phyloP scores from a whole-genome alignment of 2,113 vertebrate species.

The Toxostoma redivivum region DNA sequence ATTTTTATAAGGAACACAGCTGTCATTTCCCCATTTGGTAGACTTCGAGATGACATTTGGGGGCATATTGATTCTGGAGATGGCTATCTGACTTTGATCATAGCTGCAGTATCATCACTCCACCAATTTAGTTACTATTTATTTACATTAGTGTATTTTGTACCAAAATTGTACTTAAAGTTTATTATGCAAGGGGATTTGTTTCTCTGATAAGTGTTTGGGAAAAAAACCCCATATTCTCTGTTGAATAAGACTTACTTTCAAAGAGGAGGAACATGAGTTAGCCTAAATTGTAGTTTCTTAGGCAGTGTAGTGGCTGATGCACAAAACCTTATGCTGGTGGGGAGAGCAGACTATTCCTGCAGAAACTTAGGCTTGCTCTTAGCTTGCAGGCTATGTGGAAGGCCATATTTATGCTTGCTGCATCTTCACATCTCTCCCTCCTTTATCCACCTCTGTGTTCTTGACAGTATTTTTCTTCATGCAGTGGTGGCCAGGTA shows the following conservation, averaged over 20 bases:
- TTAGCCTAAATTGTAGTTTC: not conserved
- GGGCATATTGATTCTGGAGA: not conserved
- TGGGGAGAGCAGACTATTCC: not conserved
- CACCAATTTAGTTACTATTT: not conserved
- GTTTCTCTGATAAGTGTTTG: not conserved
- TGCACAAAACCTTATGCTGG: accelerated
- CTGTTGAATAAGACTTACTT: not conserved
- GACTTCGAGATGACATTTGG: not conserved
- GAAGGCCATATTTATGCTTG: not conserved
- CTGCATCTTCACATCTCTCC: not conserved
- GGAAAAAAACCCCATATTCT: not conserved
- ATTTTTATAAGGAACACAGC: not conserved
- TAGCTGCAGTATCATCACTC: not conserved
- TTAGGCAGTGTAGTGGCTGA: not conserved
- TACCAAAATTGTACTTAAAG: not conserved
- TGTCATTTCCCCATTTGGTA: not conserved
- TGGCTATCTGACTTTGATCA: not conserved
- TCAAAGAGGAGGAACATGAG: not conserved
- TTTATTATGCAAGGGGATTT: not conserved
- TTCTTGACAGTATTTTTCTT: not conserved
- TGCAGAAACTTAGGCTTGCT: not conserved
- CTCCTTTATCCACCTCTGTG: accelerated
- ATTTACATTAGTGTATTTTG: not conserved
- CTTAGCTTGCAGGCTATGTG: not conserved
- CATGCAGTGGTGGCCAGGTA: not conserved